Conservation (phyloP, 2,888 invertebrate genomes). For the Scaptomyza caliginosa region DNA sequence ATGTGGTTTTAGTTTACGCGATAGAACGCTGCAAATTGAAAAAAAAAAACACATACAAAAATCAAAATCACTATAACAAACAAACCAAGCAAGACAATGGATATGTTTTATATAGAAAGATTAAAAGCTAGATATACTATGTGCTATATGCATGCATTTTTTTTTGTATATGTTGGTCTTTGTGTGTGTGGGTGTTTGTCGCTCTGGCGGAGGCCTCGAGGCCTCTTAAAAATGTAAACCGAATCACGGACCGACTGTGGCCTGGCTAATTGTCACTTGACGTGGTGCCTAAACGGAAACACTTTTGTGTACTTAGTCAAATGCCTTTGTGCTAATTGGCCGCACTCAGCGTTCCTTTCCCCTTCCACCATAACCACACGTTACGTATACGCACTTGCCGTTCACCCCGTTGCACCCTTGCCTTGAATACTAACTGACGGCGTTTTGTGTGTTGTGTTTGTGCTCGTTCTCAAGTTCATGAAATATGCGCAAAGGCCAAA, state of each 20-base stretch:
- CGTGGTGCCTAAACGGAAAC: slow-evolving; percentile 77
- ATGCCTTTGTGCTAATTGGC: slow-evolving; percentile 79
- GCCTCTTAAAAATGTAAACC: slow-evolving; percentile 73
- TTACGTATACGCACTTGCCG: neutral
- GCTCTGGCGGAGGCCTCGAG: slow-evolving; percentile 29
- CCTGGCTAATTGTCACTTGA: slow-evolving; percentile 65
- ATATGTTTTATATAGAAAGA: neutral
- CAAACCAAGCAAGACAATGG: slow-evolving; percentile 1
- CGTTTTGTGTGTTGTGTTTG: slow-evolving; percentile 38
- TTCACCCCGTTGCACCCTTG: neutral
- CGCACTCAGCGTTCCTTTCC: slow-evolving; percentile 57
- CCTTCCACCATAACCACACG: neutral
- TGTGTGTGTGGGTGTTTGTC: neutral
- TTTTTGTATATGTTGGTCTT: neutral
- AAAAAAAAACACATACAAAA: neutral
- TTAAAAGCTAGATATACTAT: neutral
- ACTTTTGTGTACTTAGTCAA: slow-evolving; percentile 75
- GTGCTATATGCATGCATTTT: neutral
- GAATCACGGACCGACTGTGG: slow-evolving; percentile 51
- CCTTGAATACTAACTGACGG: slow-evolving; percentile 33
- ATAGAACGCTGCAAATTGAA: slow-evolving; percentile 76
- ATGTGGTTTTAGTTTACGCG: slow-evolving; percentile 84
- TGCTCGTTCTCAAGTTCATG: slow-evolving; percentile 65
- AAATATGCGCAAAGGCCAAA: slow-evolving; percentile 73
- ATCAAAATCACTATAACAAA: no score